Percentiles rank a stretch among this genome's conserved stretches.
These are phyloP conservation scores for Oreonectes daqikongensis DNA, from an alignment of 2,797 vertebrate species.

Conservation along the genomic window DNA sequence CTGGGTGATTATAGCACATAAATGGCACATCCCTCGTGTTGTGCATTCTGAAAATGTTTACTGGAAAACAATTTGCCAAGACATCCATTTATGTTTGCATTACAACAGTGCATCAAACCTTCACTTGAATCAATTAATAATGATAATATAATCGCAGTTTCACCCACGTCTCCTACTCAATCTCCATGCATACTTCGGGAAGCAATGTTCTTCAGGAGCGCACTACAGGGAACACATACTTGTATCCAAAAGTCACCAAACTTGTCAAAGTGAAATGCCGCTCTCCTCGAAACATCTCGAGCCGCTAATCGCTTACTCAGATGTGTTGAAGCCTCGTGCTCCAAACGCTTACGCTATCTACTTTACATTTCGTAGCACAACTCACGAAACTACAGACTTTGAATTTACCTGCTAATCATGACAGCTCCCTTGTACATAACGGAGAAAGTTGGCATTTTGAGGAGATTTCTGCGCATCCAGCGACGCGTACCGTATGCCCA, in stretches of 20 bases:
- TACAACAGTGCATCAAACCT: neutral
- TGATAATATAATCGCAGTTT: neutral
- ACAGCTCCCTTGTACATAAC: conserved; percentile 89
- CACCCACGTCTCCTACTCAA: neutral
- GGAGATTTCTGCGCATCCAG: conserved; percentile 49
- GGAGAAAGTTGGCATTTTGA: conserved; percentile 84
- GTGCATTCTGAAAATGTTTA: neutral
- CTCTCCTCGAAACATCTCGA: neutral
- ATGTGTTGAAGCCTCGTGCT: neutral
- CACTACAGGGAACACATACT: neutral
- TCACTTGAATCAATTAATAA: neutral
- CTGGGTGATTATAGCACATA: conserved; percentile 30
- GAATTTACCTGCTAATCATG: conserved; percentile 87
- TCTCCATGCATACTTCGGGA: neutral
- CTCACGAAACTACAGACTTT: neutral
- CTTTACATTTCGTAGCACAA: neutral
- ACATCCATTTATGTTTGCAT: neutral
- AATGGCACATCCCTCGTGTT: conserved; percentile 1
- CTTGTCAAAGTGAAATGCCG: neutral
- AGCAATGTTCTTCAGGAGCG: neutral
- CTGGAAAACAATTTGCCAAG: neutral
- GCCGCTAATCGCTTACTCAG: neutral
- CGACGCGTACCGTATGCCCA: conserved; percentile 31
- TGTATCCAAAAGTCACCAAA: conserved; percentile 12
- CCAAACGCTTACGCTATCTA: neutral